Conservation (phyloP, 2,113 vertebrate genomes). For the Chionodraco myersi region DNA sequence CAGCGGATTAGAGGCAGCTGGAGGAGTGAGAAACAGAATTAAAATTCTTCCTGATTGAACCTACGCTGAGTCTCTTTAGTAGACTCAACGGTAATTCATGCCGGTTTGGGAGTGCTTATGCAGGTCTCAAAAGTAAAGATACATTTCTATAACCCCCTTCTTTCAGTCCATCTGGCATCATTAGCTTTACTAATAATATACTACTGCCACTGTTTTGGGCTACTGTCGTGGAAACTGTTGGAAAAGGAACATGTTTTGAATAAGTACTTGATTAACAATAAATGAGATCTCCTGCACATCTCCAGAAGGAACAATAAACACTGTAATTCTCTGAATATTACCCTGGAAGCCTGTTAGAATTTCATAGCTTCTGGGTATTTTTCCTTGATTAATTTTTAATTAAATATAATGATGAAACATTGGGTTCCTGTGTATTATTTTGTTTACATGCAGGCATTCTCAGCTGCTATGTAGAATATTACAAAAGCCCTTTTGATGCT, state of each 20-base stretch:
- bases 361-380: neutral
- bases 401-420: constrained; percentile 9
- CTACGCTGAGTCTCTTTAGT: too few species aligned
- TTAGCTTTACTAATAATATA: too few species aligned
- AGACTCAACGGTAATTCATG: too few species aligned
- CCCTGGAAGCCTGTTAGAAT: neutral
- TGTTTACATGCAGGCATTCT: neutral
- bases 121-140: too few species aligned
- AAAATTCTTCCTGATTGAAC: too few species aligned
- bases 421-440: neutral
- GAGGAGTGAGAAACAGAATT: too few species aligned
- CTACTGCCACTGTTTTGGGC: too few species aligned
- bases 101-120: too few species aligned
- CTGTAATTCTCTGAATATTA: neutral
- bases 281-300: neutral
- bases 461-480: neutral
- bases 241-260: neutral
- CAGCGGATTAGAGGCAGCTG: too few species aligned
- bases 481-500: neutral
- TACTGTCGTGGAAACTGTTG: neutral
- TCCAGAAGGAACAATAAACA: neutral
- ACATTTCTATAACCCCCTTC: neutral
- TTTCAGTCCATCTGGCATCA: too few species aligned
- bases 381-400: constrained; percentile 9
- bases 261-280: neutral